Evolutionary conservation across 2,113 vertebrate genomes (phyloP).

Genomic region (Oryzias celebensis): DNA sequence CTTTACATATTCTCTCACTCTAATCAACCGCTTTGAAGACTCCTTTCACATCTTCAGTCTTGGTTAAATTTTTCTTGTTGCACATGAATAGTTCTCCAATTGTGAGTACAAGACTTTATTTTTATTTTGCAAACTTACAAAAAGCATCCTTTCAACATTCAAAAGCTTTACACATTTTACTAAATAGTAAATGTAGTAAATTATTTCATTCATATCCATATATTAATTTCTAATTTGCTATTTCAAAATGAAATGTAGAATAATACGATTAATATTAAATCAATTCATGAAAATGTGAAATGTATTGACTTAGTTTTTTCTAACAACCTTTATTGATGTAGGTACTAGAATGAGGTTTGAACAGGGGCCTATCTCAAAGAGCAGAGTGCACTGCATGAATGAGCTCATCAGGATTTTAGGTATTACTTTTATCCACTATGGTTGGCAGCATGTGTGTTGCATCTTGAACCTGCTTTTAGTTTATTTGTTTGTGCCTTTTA

Average conservation of each 20-base stretch:
- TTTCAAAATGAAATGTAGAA: constrained; percentile 25
- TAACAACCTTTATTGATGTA: constrained; percentile 11
- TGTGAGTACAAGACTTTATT: constrained; percentile 9
- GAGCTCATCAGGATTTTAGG: constrained; percentile 9
- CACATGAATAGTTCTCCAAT: not conserved
- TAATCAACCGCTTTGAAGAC: constrained; percentile 35
- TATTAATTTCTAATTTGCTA: constrained; percentile 12
- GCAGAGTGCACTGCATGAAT: constrained; percentile 11
- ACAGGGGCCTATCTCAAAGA: constrained; percentile 1
- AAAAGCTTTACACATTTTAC: not conserved
- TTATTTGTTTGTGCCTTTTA: not conserved
- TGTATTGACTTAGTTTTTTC: constrained; percentile 5
- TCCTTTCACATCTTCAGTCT: constrained; percentile 16
- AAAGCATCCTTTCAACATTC: not conserved
- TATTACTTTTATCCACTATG: constrained; percentile 8
- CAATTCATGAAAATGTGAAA: not conserved
- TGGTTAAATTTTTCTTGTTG: not conserved
- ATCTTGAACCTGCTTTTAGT: constrained; percentile 11
- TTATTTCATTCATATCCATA: not conserved
- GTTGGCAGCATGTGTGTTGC: constrained; percentile 6
- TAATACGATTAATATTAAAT: not conserved
- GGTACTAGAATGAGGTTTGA: constrained; percentile 20
- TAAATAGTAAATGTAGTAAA: not conserved
- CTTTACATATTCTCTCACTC: constrained; percentile 56
- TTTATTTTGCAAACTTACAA: constrained; percentile 4